Base-by-base conservation (phyloP, 1,140 invertebrate species). In the Cydia fagiglandana region DNA sequence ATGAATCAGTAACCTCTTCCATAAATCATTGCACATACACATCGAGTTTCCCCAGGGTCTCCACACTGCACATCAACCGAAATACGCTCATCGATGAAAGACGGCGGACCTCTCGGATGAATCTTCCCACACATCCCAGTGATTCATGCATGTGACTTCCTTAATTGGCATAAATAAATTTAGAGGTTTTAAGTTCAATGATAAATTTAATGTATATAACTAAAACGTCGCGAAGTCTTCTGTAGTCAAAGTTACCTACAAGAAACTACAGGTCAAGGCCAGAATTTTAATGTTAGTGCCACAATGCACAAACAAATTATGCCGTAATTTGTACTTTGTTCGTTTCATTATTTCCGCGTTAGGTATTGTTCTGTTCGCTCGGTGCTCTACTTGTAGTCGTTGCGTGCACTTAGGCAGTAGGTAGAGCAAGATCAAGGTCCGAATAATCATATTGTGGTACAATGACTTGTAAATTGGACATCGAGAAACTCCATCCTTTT, bases 401-500 rank as follows among this genome's bases (percentile, higher is more conserved):
- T 41, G 66, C 66, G 34, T 70, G 68, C 73, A 15, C 47, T 74
- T 45, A 74, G 45, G 53, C 20, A 73, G 28, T 47, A 47, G n/a
- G 50, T 17, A 53, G 15, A 66, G 9, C 64, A 34, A 70, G n/a
- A 70, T 70, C 66, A 70, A 70, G 66, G 66, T 66, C 64, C 64
- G n/a, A 53, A 53, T 53, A 5, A 17, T 53, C n/a, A 2, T 53
- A 53, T 53, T 6, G 5, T 53, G 5, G 2, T 53, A 17, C 47
- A 15, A 53, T n/a, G 47, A 53, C 50, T 47, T 53, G n/a, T 53
- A n/a, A 17, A 17, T 17, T 53, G 1, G 50, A 53, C n/a, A 47
- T 47, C 45, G 5, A 0, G 5, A n/a, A 53, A 53, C n/a, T 53
- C n/a, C 7, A 47, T 15, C 45, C 45, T 47, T 47, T 53, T 53